Evolutionary conservation across 2,113 vertebrate genomes (phyloP), one percentile per base, ranked within the genome.

Genomic region (Eudyptes chrysolophus): DNA sequence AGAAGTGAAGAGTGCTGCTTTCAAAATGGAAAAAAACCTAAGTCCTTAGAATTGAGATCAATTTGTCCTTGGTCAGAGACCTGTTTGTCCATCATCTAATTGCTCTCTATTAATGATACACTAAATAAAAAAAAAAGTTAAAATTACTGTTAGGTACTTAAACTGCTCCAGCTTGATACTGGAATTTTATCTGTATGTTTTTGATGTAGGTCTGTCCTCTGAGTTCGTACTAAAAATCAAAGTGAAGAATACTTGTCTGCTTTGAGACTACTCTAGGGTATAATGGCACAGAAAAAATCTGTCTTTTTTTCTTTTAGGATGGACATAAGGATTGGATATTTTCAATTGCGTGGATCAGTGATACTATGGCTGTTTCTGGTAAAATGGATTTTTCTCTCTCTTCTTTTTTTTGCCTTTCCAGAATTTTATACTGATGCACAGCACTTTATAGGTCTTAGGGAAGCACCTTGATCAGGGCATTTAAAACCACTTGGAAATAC

Each of bases 241-340:
- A 64, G 25, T 79, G 16, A 61, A 71, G 36, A 71, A 76, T 42
- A 65, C 8, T 60, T 64, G 4, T 48, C 42, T 81, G 15, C 25
- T 89, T 90, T 86, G 60, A 70, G 68, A 66, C 25, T 66, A 9
- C 27, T 86, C 4, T 55, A 44, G n/a, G 46, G 19, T 60, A 42
- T 60, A 87, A 78, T 7, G 11, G 7, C 60, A 90, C 25, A 81
- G 49, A 78, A 89, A 91, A 91, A 76, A 72, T 14, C 7, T 80
- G 9, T 79, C 48, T 34, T 74, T 85, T 75, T 62, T 48, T n/a
- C 48, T 90, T 89, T 84, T 61, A 99, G 99, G 99, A 99, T 87
- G 99, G 99, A 72, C 99, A 99, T 96, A 99, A 99, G 94, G 99
- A 99, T 97, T 99, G 99, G 99, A 99, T 99, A 96, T 99, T 99